Conservation (phyloP, 2,888 invertebrate genomes). For the Charanyca ferruginea region DNA sequence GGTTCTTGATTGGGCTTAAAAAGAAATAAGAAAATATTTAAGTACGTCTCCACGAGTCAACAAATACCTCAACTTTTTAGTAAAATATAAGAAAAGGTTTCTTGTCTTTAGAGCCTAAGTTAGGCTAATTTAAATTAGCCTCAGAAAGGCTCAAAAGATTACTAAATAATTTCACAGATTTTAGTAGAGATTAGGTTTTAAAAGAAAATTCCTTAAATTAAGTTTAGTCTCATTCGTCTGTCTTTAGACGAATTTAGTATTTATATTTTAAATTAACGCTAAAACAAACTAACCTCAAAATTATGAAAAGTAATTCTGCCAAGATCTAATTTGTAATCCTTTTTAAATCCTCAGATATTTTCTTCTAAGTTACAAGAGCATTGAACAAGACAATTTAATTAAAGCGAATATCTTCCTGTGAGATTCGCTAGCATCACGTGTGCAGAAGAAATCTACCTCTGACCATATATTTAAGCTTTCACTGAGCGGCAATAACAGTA, state of each 20-base stretch:
- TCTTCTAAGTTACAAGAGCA: conserved; percentile 21
- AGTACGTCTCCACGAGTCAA: neutral
- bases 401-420: conserved; percentile 65
- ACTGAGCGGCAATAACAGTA: conserved; percentile 83
- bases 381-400: conserved; percentile 69
- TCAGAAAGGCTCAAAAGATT: conserved; percentile 17
- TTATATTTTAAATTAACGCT: neutral
- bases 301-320: neutral
- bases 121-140: conserved; percentile 15
- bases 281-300: neutral
- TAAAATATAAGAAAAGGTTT: conserved; percentile 3
- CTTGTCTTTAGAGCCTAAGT: neutral
- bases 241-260: neutral
- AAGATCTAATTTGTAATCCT: conserved; percentile 17
- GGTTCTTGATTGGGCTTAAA: neutral
- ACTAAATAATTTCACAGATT: conserved; percentile 26
- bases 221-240: conserved; percentile 2
- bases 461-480: conserved; percentile 78
- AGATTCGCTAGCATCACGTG: conserved; percentile 65
- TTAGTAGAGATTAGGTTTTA: conserved; percentile 3
- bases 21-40: conserved; percentile 1
- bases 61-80: neutral
- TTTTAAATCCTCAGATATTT: neutral
- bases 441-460: conserved; percentile 75
- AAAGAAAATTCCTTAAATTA: neutral